Conservation (phyloP, 2,113 vertebrate species). For the Cavia porcellus region DNA sequence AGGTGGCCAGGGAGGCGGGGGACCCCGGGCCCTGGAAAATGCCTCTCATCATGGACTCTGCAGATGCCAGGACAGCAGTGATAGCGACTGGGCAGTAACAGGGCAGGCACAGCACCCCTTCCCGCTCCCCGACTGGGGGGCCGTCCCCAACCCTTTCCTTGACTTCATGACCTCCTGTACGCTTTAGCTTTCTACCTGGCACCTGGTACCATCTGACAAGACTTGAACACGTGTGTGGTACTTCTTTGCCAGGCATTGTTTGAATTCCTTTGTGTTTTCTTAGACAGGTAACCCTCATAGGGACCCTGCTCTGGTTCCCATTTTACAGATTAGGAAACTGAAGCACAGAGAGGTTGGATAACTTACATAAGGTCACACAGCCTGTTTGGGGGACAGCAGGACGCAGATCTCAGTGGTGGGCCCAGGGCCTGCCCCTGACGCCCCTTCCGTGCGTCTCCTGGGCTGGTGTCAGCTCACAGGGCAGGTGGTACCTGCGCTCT, state of each 20-base stretch:
- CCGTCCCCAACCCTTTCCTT: fast-evolving
- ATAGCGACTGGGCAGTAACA: fast-evolving
- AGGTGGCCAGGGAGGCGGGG: background rate
- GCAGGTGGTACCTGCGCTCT: background rate
- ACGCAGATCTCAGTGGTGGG: background rate
- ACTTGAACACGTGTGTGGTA: fast-evolving
- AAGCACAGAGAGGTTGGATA: background rate
- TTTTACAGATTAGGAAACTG: background rate
- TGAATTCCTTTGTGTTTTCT: background rate
- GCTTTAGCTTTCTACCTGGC: background rate
- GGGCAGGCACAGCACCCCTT: fast-evolving
- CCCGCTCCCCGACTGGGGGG: fast-evolving
- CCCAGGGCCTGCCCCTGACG: fast-evolving
- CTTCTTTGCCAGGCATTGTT: background rate
- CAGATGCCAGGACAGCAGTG: fast-evolving
- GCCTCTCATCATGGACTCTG: fast-evolving
- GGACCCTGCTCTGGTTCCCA: background rate
- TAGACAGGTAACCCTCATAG: fast-evolving
- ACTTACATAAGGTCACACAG: background rate
- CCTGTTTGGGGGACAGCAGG: background rate
- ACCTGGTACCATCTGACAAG: too few species aligned
- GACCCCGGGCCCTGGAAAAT: background rate
- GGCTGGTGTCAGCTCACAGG: background rate
- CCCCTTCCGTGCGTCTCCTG: fast-evolving
- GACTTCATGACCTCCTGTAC: fast-evolving